These are phyloP conservation scores for Grantiella picta DNA, from an alignment of 2,113 vertebrate species.

Conservation along the genomic window DNA sequence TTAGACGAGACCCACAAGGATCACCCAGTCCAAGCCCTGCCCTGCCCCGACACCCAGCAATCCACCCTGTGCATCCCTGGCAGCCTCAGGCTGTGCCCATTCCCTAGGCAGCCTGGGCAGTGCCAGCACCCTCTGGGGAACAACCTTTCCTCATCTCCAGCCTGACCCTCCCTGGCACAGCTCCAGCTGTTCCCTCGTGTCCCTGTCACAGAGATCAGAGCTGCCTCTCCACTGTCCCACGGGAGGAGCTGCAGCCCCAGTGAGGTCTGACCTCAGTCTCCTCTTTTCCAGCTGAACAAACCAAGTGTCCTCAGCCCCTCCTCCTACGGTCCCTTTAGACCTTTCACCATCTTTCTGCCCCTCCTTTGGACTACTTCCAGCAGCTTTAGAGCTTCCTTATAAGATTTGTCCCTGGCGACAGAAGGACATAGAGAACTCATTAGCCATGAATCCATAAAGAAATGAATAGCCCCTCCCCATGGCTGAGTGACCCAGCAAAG, in stretches of 20 bases:
- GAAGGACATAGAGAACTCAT: neutral
- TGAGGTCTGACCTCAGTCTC: neutral
- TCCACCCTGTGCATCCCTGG: neutral
- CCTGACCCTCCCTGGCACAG: neutral
- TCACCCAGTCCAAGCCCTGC: rapidly evolving
- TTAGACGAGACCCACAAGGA: rapidly evolving
- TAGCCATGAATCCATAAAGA: neutral
- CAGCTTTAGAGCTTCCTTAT: neutral
- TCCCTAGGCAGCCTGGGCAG: neutral
- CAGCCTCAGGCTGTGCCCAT: neutral
- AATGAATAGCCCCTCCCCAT: neutral
- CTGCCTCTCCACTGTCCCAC: neutral
- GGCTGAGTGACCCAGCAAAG: neutral
- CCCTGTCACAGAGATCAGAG: neutral
- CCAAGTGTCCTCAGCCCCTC: neutral
- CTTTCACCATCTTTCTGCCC: neutral
- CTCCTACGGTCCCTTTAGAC: neutral
- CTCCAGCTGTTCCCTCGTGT: neutral
- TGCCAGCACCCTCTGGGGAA: neutral
- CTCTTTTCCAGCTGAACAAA: neutral
- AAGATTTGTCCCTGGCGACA: neutral
- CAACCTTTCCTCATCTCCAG: rapidly evolving
- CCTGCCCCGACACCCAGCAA: neutral
- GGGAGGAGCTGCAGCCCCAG: neutral
- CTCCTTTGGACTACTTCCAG: neutral